phyloP scores from a whole-genome alignment of 64 coral and sea anemone species.

The Porites australiensis region DNA sequence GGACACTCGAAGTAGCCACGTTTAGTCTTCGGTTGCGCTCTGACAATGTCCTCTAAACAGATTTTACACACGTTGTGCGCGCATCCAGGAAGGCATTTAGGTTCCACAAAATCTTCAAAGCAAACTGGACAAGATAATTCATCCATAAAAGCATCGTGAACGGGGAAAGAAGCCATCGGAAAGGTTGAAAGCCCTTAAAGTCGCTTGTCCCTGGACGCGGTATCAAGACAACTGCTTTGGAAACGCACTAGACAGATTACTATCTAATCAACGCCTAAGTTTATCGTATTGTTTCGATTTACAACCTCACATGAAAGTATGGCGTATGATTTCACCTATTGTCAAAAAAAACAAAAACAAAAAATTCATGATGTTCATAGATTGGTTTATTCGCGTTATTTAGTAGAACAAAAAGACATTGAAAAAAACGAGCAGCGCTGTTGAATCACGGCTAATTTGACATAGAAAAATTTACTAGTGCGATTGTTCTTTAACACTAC shows the following conservation, averaged over 20 bases:
- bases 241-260: no score
- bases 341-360: background rate
- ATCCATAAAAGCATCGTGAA: conserved; percentile 39
- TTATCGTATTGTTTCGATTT: no score
- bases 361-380: background rate
- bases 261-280: no score
- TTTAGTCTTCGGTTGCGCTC: background rate
- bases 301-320: no score
- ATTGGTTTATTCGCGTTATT: background rate
- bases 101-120: conserved; percentile 81
- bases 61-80: conserved; percentile 72
- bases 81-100: conserved; percentile 80
- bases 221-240: no score
- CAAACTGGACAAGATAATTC: conserved; percentile 86
- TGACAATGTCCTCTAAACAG: conserved; percentile 71
- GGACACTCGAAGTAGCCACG: conserved; percentile 53
- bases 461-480: no score
- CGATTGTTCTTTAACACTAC: no score
- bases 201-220: no score
- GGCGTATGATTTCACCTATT: background rate
- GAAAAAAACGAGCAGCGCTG: no score
- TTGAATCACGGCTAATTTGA: no score
- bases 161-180: background rate
- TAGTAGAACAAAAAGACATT: background rate
- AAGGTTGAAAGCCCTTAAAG: background rate